phyloP scores from a whole-genome alignment of 2,797 vertebrate species.

The Crenuchus spilurus region DNA sequence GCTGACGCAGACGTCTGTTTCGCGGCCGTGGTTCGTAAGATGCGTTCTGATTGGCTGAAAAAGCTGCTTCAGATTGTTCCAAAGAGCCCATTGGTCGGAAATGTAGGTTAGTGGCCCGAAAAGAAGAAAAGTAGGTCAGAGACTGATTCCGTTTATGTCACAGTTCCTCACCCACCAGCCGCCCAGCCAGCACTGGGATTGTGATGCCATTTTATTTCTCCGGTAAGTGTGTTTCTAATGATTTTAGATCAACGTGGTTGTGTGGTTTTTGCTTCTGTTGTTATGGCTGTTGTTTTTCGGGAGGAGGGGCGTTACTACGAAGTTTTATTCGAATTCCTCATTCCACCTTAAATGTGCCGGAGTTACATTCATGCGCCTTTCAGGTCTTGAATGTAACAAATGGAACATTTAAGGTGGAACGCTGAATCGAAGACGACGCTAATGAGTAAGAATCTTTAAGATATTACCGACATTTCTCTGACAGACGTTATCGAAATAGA shows the following conservation, averaged over 20 bases:
- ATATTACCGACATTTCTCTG: slow-evolving; percentile 45
- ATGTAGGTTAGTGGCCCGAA: slow-evolving; percentile 99
- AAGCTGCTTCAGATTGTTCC: slow-evolving; percentile 56
- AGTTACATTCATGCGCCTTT: too few relatives aligned
- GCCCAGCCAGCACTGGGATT: slow-evolving; percentile 9
- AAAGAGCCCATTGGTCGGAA: slow-evolving; percentile 84
- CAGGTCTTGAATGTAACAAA: too few relatives aligned
- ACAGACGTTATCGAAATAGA: too few relatives aligned
- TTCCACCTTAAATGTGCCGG: too few relatives aligned
- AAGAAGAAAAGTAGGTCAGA: slow-evolving; percentile 97
- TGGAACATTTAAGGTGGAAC: too few relatives aligned
- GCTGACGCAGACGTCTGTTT: slow-evolving; percentile 53
- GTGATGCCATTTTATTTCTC: slow-evolving; percentile 40
- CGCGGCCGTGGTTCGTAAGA: neutral
- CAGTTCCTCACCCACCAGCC: slow-evolving; percentile 57
- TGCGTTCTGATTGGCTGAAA: slow-evolving; percentile 70
- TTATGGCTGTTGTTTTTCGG: slow-evolving; percentile 35
- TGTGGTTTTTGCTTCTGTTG: neutral
- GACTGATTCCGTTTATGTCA: slow-evolving; percentile 89
- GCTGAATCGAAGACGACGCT: too few relatives aligned
- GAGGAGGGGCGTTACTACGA: slow-evolving; percentile 49
- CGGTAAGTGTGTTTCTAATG: slow-evolving; percentile 34
- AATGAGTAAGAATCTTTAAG: too few relatives aligned
- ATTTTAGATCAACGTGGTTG: neutral
- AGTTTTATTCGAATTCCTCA: too few relatives aligned